Evolutionary conservation across 2,113 vertebrate species (phyloP), one percentile per base, ranked within the genome.

Genomic region (Hippocampus guttulatus): DNA sequence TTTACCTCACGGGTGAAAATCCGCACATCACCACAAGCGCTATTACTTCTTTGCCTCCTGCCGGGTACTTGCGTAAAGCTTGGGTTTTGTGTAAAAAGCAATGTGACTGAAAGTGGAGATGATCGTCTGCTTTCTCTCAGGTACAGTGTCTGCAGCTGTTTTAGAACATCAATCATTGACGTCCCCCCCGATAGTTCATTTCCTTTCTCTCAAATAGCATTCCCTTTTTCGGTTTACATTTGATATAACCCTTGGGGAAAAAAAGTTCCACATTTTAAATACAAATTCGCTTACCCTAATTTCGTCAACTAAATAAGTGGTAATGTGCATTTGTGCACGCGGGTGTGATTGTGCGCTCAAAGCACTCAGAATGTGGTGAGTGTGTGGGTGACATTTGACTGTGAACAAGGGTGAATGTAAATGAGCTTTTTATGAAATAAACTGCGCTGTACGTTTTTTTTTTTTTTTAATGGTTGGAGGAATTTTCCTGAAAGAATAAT

Each of bases 401-500:
- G 43, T 43, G 61, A 79, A 40, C 64, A 75, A 85, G 63, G 65
- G 72, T 75, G 69, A 74, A 78, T 73, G 65, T 74, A 81, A 81
- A 84, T 81, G 73, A 73, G 67, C 81, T 75, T 83, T 78, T 79
- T 79, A 79, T 78, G 85, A 68, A 78, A 64, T 84, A 79, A 79
- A 81, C 77, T 68, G n/a, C 67, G 73, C 8, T 75, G 72, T 76
- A 74, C 71, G 77, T 70, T 84, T 43, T 64, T 4, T 64, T 21
- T 41, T 41, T 21, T 8, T 64, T 64, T 41, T 84, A 1, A 77
- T 67, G 64, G 71, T 76, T 61, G 73, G 65, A 69, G 76, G 18
- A 77, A 69, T 79, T 73, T 80, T 68, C 80, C 80, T 67, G 15
- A 81, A 76, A 76, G 76, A 64, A 73, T 68, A 78, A 75, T 18